Evolutionary conservation across 2,888 invertebrate genomes (phyloP).

Genomic region (Malacosoma neustria): DNA sequence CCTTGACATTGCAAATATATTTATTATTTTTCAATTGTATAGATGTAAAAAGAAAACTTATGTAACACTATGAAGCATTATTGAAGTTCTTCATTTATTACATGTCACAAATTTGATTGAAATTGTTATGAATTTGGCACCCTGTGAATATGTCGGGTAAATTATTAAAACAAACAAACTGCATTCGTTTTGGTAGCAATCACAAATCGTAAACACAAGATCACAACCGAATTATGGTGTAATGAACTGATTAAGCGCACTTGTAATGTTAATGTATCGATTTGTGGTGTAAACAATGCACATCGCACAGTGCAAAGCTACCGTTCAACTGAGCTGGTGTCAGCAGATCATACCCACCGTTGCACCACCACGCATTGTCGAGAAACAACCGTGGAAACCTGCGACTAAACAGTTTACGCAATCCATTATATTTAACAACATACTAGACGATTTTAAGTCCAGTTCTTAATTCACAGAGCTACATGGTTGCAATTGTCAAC

Average conservation of each 20-base stretch:
- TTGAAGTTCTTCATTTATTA: no score
- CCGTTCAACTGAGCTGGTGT: constrained; percentile 51
- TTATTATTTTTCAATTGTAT: no score
- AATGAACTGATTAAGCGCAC: background rate
- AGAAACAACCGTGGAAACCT: constrained; percentile 62
- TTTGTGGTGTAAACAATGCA: background rate
- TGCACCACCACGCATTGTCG: constrained; percentile 66
- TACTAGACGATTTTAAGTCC: constrained; percentile 46
- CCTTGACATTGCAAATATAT: no score
- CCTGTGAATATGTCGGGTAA: no score
- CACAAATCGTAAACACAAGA: background rate
- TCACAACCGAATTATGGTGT: background rate
- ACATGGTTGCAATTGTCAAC: constrained; percentile 2
- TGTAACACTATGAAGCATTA: no score
- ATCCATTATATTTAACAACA: constrained; percentile 57
- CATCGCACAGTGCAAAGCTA: constrained; percentile 41
- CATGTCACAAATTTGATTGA: no score
- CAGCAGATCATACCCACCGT: constrained; percentile 44
- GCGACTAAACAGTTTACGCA: constrained; percentile 54
- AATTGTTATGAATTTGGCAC: no score
- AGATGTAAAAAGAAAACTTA: no score
- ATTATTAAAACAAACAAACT: constrained; percentile 23
- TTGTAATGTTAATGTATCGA: background rate
- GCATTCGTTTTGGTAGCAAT: constrained; percentile 13
- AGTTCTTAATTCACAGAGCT: constrained; percentile 37